These are phyloP conservation scores for Sesamia nonagrioides DNA, from an alignment of 1,140 invertebrate genomes.

Conservation along the genomic window DNA sequence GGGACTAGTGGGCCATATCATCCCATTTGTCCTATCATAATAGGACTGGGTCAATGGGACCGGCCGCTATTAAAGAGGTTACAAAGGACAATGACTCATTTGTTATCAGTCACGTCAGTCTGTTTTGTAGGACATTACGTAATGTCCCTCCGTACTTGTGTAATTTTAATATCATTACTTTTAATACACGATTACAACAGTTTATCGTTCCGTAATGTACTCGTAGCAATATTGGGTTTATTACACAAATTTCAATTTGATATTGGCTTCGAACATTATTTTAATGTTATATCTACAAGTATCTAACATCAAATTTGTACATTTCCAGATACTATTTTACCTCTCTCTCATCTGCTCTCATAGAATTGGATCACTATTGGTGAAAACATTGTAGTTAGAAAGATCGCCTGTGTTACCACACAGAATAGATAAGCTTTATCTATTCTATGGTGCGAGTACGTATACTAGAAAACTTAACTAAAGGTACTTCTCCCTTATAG, in stretches of 20 bases:
- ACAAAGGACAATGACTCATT: background rate
- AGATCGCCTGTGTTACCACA: too few species aligned
- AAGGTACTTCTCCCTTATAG: too few species aligned
- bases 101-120: background rate
- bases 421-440: too few species aligned
- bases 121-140: background rate
- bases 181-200: background rate
- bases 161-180: background rate
- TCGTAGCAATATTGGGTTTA: background rate
- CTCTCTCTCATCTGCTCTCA: background rate
- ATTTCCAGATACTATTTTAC: background rate
- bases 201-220: background rate
- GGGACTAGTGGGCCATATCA: too few species aligned
- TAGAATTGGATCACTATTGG: too few species aligned
- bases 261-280: background rate
- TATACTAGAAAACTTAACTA: too few species aligned
- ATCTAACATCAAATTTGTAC: constrained; percentile 2
- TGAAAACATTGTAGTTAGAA: too few species aligned
- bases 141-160: constrained; percentile 1
- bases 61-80: background rate
- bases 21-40: too few species aligned
- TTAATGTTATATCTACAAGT: background rate
- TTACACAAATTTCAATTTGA: background rate
- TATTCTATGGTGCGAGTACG: too few species aligned
- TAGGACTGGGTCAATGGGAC: too few species aligned